Conservation (phyloP, 2,888 invertebrate genomes). For the Scaptomyza flava region DNA sequence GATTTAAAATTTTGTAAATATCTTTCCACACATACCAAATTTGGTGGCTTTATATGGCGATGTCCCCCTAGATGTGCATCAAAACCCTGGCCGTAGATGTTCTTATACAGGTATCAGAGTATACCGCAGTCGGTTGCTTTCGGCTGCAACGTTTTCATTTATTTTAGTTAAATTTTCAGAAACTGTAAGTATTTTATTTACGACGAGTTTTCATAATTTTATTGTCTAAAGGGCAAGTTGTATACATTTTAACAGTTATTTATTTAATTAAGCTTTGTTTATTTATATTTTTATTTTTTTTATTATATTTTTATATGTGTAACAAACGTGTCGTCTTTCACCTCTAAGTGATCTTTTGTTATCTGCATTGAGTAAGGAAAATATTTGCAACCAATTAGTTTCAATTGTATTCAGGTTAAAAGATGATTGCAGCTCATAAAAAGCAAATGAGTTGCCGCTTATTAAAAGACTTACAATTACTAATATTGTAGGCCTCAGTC, state of each 20-base stretch:
- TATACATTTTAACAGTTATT: not conserved
- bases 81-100: no score
- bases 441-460: constrained; percentile 29
- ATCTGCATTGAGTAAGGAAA: constrained; percentile 11
- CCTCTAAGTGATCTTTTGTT: constrained; percentile 16
- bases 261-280: not conserved
- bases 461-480: constrained; percentile 27
- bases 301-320: not conserved
- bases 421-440: constrained; percentile 44
- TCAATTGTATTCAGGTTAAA: constrained; percentile 42
- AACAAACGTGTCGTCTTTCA: constrained; percentile 1
- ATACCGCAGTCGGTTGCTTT: no score
- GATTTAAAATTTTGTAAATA: no score
- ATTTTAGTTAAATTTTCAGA: no score
- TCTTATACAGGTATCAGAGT: no score
- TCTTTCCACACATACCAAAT: no score
- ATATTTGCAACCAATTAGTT: constrained; percentile 34
- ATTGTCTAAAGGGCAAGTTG: not conserved
- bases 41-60: no score
- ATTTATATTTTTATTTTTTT: not conserved
- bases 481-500: constrained; percentile 20
- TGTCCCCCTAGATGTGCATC: no score
- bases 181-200: not conserved
- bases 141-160: no score
- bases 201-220: not conserved